A percentile compares a stretch with the other conserved stretches of the same genome.
These are phyloP conservation scores for Pelecanoides urinatrix DNA, from an alignment of 2,113 vertebrate genomes.

Conservation along the genomic window DNA sequence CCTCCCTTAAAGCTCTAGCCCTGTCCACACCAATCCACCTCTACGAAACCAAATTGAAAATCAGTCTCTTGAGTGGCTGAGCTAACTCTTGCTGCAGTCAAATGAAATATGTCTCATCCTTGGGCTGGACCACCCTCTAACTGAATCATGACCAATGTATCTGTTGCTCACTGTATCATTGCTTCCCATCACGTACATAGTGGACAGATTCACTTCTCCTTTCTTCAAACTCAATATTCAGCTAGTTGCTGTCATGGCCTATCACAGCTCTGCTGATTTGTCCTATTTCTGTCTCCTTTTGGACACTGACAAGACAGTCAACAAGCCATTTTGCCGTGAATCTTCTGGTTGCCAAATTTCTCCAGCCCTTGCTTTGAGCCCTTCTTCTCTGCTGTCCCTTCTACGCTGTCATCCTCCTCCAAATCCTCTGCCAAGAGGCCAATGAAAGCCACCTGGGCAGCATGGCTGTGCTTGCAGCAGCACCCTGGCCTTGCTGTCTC, in stretches of 20 bases:
- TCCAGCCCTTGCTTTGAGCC: neutral
- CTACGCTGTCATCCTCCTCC: neutral
- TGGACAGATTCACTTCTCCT: neutral
- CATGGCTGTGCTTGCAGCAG: neutral
- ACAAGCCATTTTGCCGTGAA: neutral
- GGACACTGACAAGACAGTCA: neutral
- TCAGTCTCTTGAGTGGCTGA: neutral
- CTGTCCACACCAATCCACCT: neutral
- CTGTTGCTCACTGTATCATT: constrained; percentile 12
- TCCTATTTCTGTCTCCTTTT: neutral
- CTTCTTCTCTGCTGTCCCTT: neutral
- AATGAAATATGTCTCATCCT: neutral
- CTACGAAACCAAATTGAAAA: constrained; percentile 23
- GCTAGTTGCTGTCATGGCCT: neutral
- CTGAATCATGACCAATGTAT: neutral
- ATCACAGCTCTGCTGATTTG: neutral
- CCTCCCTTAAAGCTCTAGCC: neutral
- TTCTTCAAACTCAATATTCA: neutral
- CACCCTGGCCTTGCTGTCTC: neutral
- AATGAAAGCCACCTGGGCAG: neutral
- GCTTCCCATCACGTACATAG: neutral
- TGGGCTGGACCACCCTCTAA: neutral
- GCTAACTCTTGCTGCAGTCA: neutral
- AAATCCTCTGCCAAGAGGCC: neutral
- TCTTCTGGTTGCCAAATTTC: neutral